These are phyloP conservation scores for Dysmachus trigonus DNA, from an alignment of 2,888 invertebrate genomes.

Conservation along the genomic window DNA sequence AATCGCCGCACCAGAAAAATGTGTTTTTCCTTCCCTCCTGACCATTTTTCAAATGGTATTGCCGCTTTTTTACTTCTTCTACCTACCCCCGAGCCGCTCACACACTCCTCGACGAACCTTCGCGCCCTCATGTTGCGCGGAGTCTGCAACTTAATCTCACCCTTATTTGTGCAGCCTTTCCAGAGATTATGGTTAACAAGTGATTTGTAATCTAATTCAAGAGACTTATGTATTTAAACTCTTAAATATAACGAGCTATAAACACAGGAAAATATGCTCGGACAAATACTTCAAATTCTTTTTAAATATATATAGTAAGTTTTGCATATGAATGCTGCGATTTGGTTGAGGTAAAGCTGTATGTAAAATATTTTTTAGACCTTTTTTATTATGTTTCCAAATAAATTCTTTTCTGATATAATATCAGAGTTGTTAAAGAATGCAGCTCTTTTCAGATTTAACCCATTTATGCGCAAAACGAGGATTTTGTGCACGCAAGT, in stretches of 20 bases:
- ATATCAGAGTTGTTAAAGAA: no score
- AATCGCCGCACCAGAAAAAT: conserved; percentile 45
- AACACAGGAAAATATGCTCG: neutral
- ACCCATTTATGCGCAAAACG: no score
- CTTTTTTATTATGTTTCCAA: neutral
- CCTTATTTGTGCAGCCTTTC: neutral
- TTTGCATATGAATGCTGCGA: neutral
- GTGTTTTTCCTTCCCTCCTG: conserved; percentile 29
- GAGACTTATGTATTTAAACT: neutral
- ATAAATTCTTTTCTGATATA: neutral
- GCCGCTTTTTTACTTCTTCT: conserved; percentile 16
- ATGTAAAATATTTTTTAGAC: neutral
- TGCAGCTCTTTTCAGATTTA: no score
- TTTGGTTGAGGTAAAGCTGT: neutral
- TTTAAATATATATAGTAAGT: neutral
- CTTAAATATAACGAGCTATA: neutral
- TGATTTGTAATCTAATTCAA: conserved; percentile 2
- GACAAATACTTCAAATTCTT: neutral
- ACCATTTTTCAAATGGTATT: conserved; percentile 21
- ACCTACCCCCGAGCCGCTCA: neutral
- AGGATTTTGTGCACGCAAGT: no score
- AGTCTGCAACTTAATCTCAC: conserved; percentile 20
- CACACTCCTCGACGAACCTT: neutral
- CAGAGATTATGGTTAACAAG: conserved; percentile 13
- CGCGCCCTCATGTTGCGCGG: neutral